phyloP scores from a whole-genome alignment of 2,888 invertebrate genomes.

The Macrosoma leucophasiata region DNA sequence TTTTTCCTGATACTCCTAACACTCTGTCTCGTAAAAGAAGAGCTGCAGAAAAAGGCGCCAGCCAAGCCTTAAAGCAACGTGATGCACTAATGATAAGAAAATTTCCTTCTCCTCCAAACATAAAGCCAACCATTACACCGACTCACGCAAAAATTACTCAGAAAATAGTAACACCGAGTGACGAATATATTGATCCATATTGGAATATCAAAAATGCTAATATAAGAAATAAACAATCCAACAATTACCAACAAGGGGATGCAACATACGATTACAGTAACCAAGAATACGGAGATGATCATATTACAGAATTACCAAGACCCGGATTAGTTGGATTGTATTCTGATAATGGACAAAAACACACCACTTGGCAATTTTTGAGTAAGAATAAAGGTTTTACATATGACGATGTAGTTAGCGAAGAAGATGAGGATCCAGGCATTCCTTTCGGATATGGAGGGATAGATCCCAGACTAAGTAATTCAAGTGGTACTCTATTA shows the following conservation, averaged over 20 bases:
- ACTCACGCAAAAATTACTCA: constrained; percentile 25
- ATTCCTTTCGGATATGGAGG: constrained; percentile 50
- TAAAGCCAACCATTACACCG: constrained; percentile 28
- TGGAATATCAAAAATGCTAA: constrained; percentile 57
- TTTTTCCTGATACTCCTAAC: constrained; percentile 30
- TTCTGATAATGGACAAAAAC: constrained; percentile 43
- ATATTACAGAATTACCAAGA: constrained; percentile 51
- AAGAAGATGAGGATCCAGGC: constrained; percentile 39
- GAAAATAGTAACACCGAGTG: constrained; percentile 40
- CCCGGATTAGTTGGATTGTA: constrained; percentile 59
- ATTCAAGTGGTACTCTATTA: constrained; percentile 6
- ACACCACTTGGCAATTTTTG: constrained; percentile 35
- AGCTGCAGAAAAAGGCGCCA: constrained; percentile 28
- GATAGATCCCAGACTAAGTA: constrained; percentile 57
- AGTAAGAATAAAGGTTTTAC: constrained; percentile 31
- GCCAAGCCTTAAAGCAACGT: constrained; percentile 43
- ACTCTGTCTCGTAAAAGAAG: constrained; percentile 36
- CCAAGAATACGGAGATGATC: constrained; percentile 46
- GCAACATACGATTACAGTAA: constrained; percentile 35
- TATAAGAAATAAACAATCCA: constrained; percentile 31
- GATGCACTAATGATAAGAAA: constrained; percentile 41
- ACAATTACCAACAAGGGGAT: constrained; percentile 20
- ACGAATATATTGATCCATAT: constrained; percentile 53
- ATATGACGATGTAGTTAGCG: constrained; percentile 30
- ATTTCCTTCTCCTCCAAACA: constrained; percentile 31